These are phyloP conservation scores for Sceliomorpha sp. DNA, from an alignment of 2,888 invertebrate genomes.

Conservation along the genomic window DNA sequence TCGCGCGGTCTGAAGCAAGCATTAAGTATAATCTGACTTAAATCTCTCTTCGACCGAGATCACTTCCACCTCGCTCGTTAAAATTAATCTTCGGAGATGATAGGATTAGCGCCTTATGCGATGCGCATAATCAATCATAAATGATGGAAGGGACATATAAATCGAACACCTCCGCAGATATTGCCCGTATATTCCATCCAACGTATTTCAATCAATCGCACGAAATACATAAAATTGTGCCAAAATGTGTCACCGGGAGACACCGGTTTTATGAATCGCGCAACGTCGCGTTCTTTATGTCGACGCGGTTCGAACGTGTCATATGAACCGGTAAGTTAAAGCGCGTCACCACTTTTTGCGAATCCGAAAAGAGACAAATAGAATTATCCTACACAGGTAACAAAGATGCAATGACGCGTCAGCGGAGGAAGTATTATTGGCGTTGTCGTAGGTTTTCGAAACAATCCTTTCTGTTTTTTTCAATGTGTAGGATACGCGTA, in stretches of 20 bases:
- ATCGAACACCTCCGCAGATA: not conserved
- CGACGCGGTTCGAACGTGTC: not conserved
- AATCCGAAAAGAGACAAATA: not conserved
- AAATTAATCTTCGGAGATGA: conserved; percentile 18
- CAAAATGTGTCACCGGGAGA: not conserved
- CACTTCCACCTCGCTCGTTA: conserved; percentile 12
- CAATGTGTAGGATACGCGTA: not conserved
- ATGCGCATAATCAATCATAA: conserved; percentile 19
- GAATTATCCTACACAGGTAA: not conserved
- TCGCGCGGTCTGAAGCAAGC: conserved; percentile 9
- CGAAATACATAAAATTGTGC: not conserved
- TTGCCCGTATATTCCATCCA: not conserved
- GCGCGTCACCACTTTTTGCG: not conserved
- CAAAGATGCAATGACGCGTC: not conserved
- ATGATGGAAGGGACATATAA: conserved; percentile 1
- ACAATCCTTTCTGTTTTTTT: not conserved
- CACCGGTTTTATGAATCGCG: not conserved
- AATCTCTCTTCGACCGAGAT: conserved; percentile 9
- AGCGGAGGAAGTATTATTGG: not conserved
- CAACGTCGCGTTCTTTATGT: not conserved
- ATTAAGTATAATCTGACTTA: conserved; percentile 20
- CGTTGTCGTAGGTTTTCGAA: not conserved
- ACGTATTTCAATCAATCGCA: not conserved
- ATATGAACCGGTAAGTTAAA: conserved; percentile 1
- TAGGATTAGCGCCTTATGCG: conserved; percentile 20